Evolutionary conservation across 53 echinoderm and acorn worm genomes (phyloP).

Genomic region (Zoroaster sp.): DNA sequence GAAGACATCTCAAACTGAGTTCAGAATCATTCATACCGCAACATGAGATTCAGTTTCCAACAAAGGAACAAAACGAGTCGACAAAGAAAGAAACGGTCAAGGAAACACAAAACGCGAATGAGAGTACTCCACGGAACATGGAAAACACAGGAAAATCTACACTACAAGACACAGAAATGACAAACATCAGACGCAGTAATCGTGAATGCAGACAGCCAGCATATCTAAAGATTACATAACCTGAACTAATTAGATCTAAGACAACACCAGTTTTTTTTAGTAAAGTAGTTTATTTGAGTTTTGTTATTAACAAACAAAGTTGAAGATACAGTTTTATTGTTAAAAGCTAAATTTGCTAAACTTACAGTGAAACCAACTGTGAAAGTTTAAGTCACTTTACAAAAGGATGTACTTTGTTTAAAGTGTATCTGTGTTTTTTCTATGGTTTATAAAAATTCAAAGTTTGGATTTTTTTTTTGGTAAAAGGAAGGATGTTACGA

Average conservation of each 20-base stretch:
- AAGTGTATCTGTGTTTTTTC: neutral
- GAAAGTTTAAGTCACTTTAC: neutral
- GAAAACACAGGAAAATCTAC: neutral
- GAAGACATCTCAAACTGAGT: conserved; percentile 35
- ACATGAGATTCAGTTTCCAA: neutral
- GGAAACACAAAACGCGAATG: neutral
- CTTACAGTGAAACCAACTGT: neutral
- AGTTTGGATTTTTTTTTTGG: neutral
- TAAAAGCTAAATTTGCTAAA: neutral
- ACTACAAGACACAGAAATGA: neutral
- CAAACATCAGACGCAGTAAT: conserved; percentile 25
- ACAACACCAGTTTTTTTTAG: neutral
- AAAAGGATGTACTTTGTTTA: neutral
- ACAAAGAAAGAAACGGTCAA: neutral
- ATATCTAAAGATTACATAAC: conserved; percentile 21
- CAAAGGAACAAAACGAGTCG: neutral
- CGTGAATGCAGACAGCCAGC: neutral
- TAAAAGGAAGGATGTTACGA: neutral
- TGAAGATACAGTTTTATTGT: too few relatives aligned
- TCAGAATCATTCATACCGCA: conserved; percentile 11
- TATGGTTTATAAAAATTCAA: neutral
- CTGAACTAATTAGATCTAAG: neutral
- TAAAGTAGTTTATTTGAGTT: too few relatives aligned
- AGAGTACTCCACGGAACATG: neutral
- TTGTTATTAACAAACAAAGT: too few relatives aligned